phyloP scores from a whole-genome alignment of 2,113 vertebrate species.

The Hydropotes inermis region DNA sequence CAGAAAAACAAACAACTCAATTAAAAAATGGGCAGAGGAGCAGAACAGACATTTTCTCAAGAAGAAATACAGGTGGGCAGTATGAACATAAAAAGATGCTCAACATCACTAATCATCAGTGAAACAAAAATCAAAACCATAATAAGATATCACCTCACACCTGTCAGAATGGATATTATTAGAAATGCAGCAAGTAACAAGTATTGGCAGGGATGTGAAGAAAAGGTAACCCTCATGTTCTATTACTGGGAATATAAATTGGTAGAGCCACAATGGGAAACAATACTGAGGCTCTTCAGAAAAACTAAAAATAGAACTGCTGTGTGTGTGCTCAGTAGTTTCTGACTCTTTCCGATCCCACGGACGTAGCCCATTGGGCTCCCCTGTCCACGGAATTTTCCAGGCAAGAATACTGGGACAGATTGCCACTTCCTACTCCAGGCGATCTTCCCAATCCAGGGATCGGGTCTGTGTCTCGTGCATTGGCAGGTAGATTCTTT shows the following conservation, averaged over 20 bases:
- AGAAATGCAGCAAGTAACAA: background rate
- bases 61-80: background rate
- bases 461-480: rapidly evolving
- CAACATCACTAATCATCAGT: background rate
- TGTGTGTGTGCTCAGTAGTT: background rate
- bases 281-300: background rate
- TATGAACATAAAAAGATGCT: background rate
- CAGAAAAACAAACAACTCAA: background rate
- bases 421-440: background rate
- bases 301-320: background rate
- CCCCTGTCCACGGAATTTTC: background rate
- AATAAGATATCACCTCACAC: background rate
- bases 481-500: background rate
- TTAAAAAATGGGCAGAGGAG: background rate
- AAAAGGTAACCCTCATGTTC: background rate
- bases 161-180: background rate
- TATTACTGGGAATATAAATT: background rate
- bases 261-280: background rate
- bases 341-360: background rate
- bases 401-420: background rate
- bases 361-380: background rate
- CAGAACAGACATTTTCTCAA: background rate
- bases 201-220: background rate
- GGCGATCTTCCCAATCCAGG: background rate
- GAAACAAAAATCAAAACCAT: background rate